Base-by-base conservation (phyloP, 2,113 vertebrate genomes). In the Tretioscincus oriximinensis region DNA sequence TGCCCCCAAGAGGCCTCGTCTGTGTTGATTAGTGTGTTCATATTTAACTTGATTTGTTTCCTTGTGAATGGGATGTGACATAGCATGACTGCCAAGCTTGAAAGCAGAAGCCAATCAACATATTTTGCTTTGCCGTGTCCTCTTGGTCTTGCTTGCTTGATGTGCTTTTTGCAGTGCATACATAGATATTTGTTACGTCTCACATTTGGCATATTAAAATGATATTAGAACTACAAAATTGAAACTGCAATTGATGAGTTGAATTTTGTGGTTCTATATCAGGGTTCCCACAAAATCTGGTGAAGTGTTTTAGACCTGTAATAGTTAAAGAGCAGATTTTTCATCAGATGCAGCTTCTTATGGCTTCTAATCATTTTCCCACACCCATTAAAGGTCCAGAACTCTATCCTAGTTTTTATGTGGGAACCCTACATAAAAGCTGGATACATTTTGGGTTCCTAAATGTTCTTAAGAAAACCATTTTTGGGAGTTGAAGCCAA, bases 11-110 rank as follows among this genome's bases (percentile, higher is more conserved):
- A 69, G 64, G 31, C 49, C 49, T 7, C 31, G 49, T 76, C 31
- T 68, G 11, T 45, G 63, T 76, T 81, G 31, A 81, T 81, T 75
- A 75, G 31, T 58, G n/a, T 69, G 47, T 69, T 76, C 35, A 54
- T 63, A 68, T 81, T 81, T 81, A 68, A 75, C 49, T 81, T 81
- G 47, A 81, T 81, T 75, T 81, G 49, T 75, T 81, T 68, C 26
- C 51, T 81, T 81, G 31, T 26, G 65, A 81, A 81, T 81, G 51
- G 51, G 64, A 81, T 75, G 31, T 65, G 64, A 60, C 80, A 81
- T 58, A 41, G 49, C 80, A 75, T 68, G 64, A 45, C 31, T 81
- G 72, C 18, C 22, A 26, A 24, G 49, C 80, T 60, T 74, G 64
- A 75, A 67, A 81, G 72, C 14, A 31, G 31, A 45, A 68, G 28